Base-by-base conservation (phyloP, 2,888 invertebrate species). In the Zootermopsis nevadensis region DNA sequence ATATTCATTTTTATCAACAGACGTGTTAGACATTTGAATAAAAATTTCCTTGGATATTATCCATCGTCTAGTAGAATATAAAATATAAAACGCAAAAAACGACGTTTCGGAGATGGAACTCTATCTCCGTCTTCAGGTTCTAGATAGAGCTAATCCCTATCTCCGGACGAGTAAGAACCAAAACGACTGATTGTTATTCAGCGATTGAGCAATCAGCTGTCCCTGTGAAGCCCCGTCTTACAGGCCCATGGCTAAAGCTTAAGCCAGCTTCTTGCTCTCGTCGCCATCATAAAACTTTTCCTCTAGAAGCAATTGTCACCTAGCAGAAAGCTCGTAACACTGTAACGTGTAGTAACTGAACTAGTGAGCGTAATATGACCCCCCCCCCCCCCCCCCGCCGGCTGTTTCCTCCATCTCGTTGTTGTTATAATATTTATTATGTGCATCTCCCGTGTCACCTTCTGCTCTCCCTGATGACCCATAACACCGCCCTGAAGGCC, bases 401-500 rank as follows among this genome's bases (percentile, higher is more conserved):
- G 84, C 85, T 86, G 86, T 86, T 86, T 86, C 87, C 86, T 86
- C 87, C 86, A 33, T 79, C 35, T 87, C 87, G 87, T 88, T 87
- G 87, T 88, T 88, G 89, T 89, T 89, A 89, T 89, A 89, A 89
- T 90, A 90, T 90, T 90, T 89, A 90, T 90, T 89, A 89, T 89
- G 89, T 89, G 89, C 89, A 88, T 88, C 87, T 90, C 89, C 89
- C 89, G 86, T 87, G 88, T 89, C 89, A 89, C 89, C 88, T 82
- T 82, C 67, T 66, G 24, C 55, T 19, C 76, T 83, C 83, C 83
- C 83, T 69, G 42, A 83, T 72, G 83, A 69, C 83, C 83, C 83
- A 83, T 83, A 83, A 83, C 76, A 48, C 82, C 53, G 69, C 79
- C 81, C 77, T 67, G 82, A 77, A 67, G 83, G 82, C 72, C 83